phyloP scores from a whole-genome alignment of 2,888 invertebrate species.

The Podabrus alpinus region DNA sequence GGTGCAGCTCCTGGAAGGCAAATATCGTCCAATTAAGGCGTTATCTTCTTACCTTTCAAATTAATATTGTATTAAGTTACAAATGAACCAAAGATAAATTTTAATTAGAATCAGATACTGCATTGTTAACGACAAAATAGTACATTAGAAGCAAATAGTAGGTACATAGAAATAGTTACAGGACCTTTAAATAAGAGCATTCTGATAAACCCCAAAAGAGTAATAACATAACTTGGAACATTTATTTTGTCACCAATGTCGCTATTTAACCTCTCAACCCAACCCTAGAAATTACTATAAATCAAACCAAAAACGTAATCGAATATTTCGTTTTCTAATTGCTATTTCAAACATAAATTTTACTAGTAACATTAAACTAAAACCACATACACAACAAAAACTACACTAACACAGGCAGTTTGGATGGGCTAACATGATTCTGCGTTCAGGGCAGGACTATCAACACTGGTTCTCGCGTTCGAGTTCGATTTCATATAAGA shows the following conservation, averaged over 20 bases:
- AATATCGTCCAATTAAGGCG: constrained; percentile 28
- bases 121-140: constrained; percentile 23
- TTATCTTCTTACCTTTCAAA: constrained; percentile 25
- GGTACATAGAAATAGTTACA: constrained; percentile 20
- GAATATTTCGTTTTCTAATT: neutral
- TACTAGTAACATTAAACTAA: neutral
- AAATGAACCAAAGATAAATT: constrained; percentile 27
- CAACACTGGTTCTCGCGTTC: neutral
- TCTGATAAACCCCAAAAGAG: constrained; percentile 25
- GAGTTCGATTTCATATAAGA: too few species aligned
- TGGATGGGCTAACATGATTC: too few species aligned
- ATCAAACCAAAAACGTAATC: neutral
- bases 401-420: neutral
- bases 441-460: neutral
- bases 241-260: constrained; percentile 16
- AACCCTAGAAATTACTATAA: neutral
- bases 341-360: neutral
- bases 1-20: constrained; percentile 14
- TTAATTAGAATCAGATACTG: constrained; percentile 19
- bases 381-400: neutral
- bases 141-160: constrained; percentile 19
- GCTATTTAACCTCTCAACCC: constrained; percentile 3
- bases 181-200: constrained; percentile 20
- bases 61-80: constrained; percentile 27
- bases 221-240: constrained; percentile 25